A percentile compares a stretch with the other conserved stretches of the same genome.
phyloP scores from a whole-genome alignment of 2,797 vertebrate species.

The Centroberyx gerrardi region DNA sequence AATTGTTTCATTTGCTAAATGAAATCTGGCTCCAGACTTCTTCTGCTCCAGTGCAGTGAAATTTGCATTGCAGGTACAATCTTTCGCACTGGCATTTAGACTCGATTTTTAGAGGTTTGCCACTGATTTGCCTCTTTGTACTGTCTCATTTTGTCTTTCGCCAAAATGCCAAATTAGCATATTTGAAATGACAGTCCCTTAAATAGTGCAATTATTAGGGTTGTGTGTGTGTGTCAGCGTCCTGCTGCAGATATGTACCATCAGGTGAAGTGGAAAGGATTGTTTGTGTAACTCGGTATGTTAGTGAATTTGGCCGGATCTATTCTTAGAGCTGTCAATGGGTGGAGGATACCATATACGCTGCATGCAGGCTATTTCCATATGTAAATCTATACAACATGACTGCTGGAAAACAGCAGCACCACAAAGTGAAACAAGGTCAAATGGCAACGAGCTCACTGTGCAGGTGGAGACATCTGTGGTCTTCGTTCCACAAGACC shows the following conservation, averaged over 20 bases:
- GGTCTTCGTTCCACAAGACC: neutral
- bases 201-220: slow-evolving; percentile 51
- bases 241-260: slow-evolving; percentile 13
- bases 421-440: slow-evolving; percentile 33
- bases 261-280: slow-evolving; percentile 3
- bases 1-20: slow-evolving; percentile 28
- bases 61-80: slow-evolving; percentile 33
- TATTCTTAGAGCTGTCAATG: slow-evolving; percentile 38
- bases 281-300: slow-evolving; percentile 35
- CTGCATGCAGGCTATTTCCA: slow-evolving; percentile 17
- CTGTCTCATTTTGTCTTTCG: slow-evolving; percentile 53
- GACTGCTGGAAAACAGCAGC: slow-evolving; percentile 6
- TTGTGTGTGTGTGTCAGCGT: slow-evolving; percentile 29
- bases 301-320: slow-evolving; percentile 20
- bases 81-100: slow-evolving; percentile 61
- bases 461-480: neutral
- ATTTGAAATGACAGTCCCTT: slow-evolving; percentile 56
- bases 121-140: slow-evolving; percentile 64
- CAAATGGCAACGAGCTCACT: slow-evolving; percentile 11
- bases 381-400: slow-evolving; percentile 30
- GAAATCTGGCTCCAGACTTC: neutral
- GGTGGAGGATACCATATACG: slow-evolving; percentile 16
- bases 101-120: slow-evolving; percentile 51
- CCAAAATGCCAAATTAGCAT: slow-evolving; percentile 81
- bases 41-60: neutral